A percentile compares a stretch with the other conserved stretches of the same genome.
Conservation (phyloP, 64 coral and sea anemone species). For the Montipora foliosa region DNA sequence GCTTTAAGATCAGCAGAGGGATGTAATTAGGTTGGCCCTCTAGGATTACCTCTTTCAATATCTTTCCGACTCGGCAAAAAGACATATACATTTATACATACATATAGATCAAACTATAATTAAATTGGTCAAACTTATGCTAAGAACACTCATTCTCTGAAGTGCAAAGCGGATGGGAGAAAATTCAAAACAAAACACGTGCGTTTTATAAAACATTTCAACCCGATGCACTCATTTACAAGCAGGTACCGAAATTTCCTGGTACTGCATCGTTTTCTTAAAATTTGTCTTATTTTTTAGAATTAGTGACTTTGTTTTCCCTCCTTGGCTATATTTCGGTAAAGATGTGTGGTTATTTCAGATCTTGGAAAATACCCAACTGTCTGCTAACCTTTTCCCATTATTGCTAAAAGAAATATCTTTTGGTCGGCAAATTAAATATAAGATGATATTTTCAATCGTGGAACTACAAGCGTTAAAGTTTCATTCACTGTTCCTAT, state of each 20-base stretch:
- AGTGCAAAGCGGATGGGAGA: neutral
- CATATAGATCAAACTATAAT: neutral
- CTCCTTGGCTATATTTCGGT: neutral
- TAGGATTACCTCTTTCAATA: no score
- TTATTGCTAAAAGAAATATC: neutral
- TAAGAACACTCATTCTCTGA: neutral
- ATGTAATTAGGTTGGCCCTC: no score
- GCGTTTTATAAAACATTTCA: neutral
- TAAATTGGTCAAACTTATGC: neutral
- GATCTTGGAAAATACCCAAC: no score
- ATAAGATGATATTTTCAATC: no score
- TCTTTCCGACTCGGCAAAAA: no score
- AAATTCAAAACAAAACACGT: neutral
- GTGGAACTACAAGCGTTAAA: neutral
- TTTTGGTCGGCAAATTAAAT: neutral
- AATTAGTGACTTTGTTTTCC: no score
- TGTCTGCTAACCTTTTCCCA: no score
- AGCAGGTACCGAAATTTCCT: neutral
- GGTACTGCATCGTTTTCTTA: neutral
- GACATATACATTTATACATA: no score
- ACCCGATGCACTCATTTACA: neutral
- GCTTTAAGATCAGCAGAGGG: no score
- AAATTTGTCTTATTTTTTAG: neutral
- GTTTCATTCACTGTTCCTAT: conserved; percentile 24
- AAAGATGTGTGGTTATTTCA: conserved; percentile 6